Evolutionary conservation across 2,113 vertebrate species (phyloP).

Genomic region (Rhinolophus ferrumequinum): DNA sequence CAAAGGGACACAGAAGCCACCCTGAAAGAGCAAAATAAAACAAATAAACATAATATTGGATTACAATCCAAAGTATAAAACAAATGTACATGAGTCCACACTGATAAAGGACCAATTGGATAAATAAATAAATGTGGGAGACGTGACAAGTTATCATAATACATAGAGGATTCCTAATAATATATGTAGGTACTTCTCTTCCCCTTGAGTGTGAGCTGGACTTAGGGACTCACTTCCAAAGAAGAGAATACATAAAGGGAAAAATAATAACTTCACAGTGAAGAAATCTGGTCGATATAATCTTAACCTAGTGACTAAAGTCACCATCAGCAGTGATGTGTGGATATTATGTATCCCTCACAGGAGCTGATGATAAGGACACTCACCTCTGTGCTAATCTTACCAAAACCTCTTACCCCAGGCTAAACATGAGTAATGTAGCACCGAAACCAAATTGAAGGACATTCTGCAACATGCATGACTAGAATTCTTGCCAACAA

Average conservation of each 20-base stretch:
- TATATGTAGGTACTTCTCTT: not conserved
- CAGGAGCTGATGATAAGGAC: not conserved
- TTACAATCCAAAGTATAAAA: not conserved
- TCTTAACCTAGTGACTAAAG: not conserved
- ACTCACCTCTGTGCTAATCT: not conserved
- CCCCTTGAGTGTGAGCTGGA: not conserved
- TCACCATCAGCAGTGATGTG: not conserved
- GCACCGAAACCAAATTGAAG: not conserved
- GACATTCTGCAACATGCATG: not conserved
- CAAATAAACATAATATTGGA: not conserved
- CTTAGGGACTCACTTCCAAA: too few relatives aligned
- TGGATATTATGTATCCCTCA: not conserved
- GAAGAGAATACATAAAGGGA: not conserved
- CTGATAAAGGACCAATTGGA: not conserved
- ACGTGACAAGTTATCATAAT: not conserved
- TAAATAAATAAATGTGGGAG: not conserved
- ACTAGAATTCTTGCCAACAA: not conserved
- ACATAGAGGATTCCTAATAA: not conserved
- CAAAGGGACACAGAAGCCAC: not conserved
- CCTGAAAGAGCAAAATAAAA: not conserved
- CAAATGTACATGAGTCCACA: not conserved
- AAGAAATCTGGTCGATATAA: not conserved
- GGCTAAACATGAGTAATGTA: not conserved
- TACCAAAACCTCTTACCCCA: not conserved
- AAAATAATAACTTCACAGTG: not conserved